Evolutionary conservation across 1,140 invertebrate species (phyloP), one percentile per base, ranked within the genome.

Genomic region (Zaprionus tsacasi): DNA sequence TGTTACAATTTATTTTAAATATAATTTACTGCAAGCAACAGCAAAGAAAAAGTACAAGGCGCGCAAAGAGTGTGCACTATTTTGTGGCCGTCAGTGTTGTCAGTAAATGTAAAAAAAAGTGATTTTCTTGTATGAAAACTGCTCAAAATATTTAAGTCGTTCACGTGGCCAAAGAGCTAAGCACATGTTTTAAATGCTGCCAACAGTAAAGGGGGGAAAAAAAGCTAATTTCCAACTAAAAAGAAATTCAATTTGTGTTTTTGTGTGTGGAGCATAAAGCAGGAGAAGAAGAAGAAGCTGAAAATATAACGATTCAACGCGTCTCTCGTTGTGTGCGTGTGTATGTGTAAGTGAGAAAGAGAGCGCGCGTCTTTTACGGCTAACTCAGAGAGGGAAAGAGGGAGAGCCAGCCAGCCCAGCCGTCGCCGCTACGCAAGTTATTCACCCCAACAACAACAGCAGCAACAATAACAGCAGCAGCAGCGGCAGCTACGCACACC

Each of bases 341-440:
- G 79, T 60, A 65, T 35, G 58, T 52, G 69, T 36, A 50, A 67
- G 56, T 43, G 64, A 68, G 68, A 59, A 35, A 71, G 64, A 70
- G 60, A 64, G 50, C 30, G 54, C 59, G 55, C 27, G 52, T 74
- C 59, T 64, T 64, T 69, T 48, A 57, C 64, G 48, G 55, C 66
- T 54, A 66, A 77, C 58, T 81, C 74, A 65, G 65, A 73, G 71
- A 66, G 66, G 76, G 66, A 48, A 71, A 75, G 81, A 50, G 63
- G 67, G 82, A 79, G 82, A 87, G 82, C 54, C 61, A 82, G 59
- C 64, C 75, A 82, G 79, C 68, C 74, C 76, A 83, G 76, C 70
- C 79, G 79, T 74, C 79, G 79, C 82, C 82, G 83, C 79, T 83
- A 83, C 83, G 83, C 70, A 87, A 87, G 83, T 87, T 87, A 87